Conservation (phyloP, 2,888 invertebrate genomes). For the Phortica okadai region DNA sequence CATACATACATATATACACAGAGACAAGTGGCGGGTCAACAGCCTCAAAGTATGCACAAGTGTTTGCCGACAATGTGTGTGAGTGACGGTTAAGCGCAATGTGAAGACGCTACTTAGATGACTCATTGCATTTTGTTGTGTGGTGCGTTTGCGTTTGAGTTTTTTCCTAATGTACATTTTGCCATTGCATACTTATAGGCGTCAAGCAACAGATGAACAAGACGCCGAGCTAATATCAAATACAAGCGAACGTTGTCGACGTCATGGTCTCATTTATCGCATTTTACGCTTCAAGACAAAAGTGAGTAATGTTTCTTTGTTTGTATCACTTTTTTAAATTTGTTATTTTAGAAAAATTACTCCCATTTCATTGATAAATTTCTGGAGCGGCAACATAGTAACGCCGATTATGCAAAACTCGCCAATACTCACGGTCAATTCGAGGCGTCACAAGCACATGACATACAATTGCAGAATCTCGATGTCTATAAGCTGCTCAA, state of each 20-base stretch:
- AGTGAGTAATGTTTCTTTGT: constrained; percentile 41
- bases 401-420: constrained; percentile 71
- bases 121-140: constrained; percentile 30
- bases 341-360: constrained; percentile 59
- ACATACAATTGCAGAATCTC: constrained; percentile 80
- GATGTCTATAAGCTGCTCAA: constrained; percentile 79
- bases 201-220: constrained; percentile 69
- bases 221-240: constrained; percentile 71
- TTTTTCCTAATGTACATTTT: constrained; percentile 31
- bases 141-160: constrained; percentile 20
- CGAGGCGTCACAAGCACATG: constrained; percentile 76
- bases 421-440: constrained; percentile 44
- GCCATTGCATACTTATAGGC: constrained; percentile 52
- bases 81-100: not conserved
- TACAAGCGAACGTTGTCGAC: constrained; percentile 59
- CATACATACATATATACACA: too few species aligned
- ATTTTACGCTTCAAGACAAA: constrained; percentile 59
- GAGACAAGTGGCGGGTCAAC: constrained; percentile 57
- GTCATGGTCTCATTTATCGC: constrained; percentile 57
- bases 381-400: constrained; percentile 65
- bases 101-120: constrained; percentile 7
- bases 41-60: constrained; percentile 68
- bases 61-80: constrained; percentile 30
- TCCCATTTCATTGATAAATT: constrained; percentile 74
- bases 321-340: not conserved